Evolutionary conservation across 2,888 invertebrate species (phyloP).

Genomic region (Drosophila suboccidentalis): DNA sequence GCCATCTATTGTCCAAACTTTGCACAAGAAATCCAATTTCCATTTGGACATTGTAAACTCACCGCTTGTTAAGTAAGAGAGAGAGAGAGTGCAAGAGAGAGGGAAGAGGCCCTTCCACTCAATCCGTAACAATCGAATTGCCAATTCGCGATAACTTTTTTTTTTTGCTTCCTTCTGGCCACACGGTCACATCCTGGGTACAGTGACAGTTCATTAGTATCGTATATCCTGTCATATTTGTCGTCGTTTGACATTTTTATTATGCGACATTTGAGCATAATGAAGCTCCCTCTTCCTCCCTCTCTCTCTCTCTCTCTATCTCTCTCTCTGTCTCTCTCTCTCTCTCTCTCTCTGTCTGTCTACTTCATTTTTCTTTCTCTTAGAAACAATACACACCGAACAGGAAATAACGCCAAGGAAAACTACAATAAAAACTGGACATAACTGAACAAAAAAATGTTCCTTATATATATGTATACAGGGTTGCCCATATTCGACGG

Average conservation of each 20-base stretch:
- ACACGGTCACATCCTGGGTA: slow-evolving; percentile 37
- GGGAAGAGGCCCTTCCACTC: background rate
- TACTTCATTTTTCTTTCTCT: background rate
- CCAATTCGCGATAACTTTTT: slow-evolving; percentile 35
- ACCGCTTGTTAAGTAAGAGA: slow-evolving; percentile 21
- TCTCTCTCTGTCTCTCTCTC: background rate
- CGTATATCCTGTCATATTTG: slow-evolving; percentile 73
- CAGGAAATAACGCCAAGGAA: slow-evolving; percentile 22
- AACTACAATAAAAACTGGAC: slow-evolving; percentile 27
- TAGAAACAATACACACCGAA: slow-evolving; percentile 18
- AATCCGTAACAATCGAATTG: slow-evolving; percentile 32
- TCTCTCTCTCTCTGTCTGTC: background rate
- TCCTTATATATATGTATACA: background rate
- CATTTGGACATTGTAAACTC: slow-evolving; percentile 29
- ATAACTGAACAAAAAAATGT: slow-evolving; percentile 12
- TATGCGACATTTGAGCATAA: slow-evolving; percentile 46
- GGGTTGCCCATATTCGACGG: too few relatives aligned
- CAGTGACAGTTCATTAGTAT: slow-evolving; percentile 75
- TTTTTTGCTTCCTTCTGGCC: background rate
- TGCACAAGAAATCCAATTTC: slow-evolving; percentile 46
- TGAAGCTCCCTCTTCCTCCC: slow-evolving; percentile 32
- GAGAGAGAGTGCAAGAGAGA: background rate
- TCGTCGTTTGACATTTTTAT: slow-evolving; percentile 70
- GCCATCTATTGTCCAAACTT: slow-evolving; percentile 45
- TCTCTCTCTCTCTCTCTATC: background rate